phyloP scores from a whole-genome alignment of 2,888 invertebrate genomes.

The Eupsilia transversa region DNA sequence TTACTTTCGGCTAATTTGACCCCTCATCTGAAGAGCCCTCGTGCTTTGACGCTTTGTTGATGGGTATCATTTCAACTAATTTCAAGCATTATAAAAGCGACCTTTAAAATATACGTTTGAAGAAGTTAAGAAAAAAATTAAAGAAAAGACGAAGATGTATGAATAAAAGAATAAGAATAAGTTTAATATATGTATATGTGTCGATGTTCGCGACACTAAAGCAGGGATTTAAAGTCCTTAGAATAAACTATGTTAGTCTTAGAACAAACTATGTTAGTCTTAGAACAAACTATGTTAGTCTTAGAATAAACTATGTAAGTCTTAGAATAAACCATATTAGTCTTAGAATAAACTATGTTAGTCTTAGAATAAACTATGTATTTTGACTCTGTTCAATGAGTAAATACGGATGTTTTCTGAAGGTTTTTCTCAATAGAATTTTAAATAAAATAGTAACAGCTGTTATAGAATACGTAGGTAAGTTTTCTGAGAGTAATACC shows the following conservation, averaged over 20 bases:
- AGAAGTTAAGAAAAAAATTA: neutral
- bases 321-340: neutral
- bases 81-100: conserved; percentile 35
- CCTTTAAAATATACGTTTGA: conserved; percentile 25
- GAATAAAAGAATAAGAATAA: neutral
- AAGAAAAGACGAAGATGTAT: neutral
- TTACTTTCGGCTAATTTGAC: conserved; percentile 82
- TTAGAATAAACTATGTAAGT: neutral
- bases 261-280: no score
- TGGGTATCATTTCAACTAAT: conserved; percentile 48
- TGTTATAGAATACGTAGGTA: neutral
- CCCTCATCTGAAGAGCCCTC: conserved; percentile 74
- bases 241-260: neutral
- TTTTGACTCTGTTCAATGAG: neutral
- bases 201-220: neutral
- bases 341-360: neutral
- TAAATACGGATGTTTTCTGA: neutral
- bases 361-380: no score
- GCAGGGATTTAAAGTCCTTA: neutral
- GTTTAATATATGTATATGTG: no score
- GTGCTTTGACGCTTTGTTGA: conserved; percentile 77
- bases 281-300: neutral
- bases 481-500: neutral
- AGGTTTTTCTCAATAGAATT: neutral
- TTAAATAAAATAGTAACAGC: neutral